Evolutionary conservation across 1,140 invertebrate genomes (phyloP).

Genomic region (Himalopsyche phryganea): DNA sequence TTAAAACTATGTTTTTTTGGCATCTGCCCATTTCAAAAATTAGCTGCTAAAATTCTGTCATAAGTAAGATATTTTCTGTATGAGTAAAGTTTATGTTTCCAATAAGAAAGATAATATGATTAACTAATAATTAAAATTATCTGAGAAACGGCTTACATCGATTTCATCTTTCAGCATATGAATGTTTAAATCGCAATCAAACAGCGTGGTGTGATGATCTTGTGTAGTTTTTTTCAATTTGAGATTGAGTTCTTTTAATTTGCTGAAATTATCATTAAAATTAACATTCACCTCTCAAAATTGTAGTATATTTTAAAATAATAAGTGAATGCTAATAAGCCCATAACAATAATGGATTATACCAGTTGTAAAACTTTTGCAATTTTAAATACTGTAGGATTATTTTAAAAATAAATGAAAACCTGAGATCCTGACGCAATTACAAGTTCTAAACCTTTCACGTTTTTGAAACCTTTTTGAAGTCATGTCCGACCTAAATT

Average conservation of each 20-base stretch:
- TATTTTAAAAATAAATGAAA: not conserved
- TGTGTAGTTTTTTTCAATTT: slow-evolving; percentile 5
- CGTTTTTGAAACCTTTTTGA: too few species aligned
- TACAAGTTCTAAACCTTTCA: not conserved
- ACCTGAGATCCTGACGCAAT: not conserved
- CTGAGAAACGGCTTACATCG: slow-evolving; percentile 22
- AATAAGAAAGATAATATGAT: too few species aligned
- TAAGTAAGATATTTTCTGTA: too few species aligned
- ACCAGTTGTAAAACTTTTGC: not conserved
- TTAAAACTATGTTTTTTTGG: too few species aligned
- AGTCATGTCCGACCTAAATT: too few species aligned
- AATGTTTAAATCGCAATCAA: slow-evolving; percentile 13
- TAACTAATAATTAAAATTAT: too few species aligned
- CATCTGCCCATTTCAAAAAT: too few species aligned
- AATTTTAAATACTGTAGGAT: not conserved
- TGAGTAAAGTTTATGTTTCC: too few species aligned
- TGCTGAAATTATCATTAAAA: slow-evolving; percentile 6
- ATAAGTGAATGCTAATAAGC: not conserved
- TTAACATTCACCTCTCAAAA: not conserved
- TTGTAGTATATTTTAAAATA: not conserved
- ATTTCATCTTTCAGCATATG: slow-evolving; percentile 16
- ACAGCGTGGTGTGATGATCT: slow-evolving; percentile 1
- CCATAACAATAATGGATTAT: not conserved
- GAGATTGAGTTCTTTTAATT: slow-evolving; percentile 12
- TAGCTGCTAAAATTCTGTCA: too few species aligned